phyloP scores from a whole-genome alignment of 2,113 vertebrate genomes.

The Paramormyrops kingsleyae region DNA sequence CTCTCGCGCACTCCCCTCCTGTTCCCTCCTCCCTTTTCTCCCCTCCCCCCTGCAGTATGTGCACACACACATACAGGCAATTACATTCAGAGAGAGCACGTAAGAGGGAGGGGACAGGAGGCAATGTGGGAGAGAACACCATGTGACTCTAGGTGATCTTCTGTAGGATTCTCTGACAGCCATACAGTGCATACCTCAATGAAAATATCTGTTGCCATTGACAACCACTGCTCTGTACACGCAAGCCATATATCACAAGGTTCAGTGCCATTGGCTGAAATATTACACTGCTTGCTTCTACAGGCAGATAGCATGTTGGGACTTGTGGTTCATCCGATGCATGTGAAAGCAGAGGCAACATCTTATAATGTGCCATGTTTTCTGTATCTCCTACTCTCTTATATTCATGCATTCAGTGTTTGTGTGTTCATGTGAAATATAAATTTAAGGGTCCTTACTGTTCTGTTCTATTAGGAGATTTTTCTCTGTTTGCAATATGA shows the following conservation, averaged over 20 bases:
- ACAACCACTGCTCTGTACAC: conserved; percentile 33
- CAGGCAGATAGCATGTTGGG: conserved; percentile 16
- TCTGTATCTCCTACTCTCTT: neutral
- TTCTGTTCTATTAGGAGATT: neutral
- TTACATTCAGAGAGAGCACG: conserved; percentile 40
- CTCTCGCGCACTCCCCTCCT: neutral
- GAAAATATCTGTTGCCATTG: conserved; percentile 30
- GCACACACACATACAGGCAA: conserved; percentile 29
- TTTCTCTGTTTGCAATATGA: neutral
- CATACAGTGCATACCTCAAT: conserved; percentile 46
- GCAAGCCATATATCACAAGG: conserved; percentile 28
- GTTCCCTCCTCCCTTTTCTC: neutral
- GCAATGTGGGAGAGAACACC: conserved; percentile 26
- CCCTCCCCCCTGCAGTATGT: conserved; percentile 9
- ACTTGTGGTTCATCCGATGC: neutral
- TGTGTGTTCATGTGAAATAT: neutral
- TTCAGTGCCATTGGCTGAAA: conserved; percentile 18
- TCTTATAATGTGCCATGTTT: neutral
- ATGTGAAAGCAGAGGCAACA: neutral
- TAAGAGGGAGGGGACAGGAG: conserved; percentile 44
- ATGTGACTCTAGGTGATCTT: conserved; percentile 43
- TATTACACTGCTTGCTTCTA: neutral
- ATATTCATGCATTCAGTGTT: neutral
- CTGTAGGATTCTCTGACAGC: conserved; percentile 55
- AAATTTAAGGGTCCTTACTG: neutral